phyloP scores from a whole-genome alignment of 1,140 invertebrate species.

The Drosophila takahashii region DNA sequence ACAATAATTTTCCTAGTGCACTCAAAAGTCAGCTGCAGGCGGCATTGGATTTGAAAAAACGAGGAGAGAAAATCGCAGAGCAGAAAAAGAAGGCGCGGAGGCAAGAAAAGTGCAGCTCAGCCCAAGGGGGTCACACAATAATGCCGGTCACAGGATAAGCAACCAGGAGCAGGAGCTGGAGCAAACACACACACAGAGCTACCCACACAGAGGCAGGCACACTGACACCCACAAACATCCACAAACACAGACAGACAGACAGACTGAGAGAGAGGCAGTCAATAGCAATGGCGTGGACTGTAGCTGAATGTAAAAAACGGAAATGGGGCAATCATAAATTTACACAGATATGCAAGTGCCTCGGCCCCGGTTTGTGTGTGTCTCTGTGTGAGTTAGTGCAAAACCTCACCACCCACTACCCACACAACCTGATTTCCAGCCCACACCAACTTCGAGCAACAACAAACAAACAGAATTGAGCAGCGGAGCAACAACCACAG shows the following conservation, averaged over 20 bases:
- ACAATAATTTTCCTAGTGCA: too few relatives aligned
- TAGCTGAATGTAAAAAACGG: slow-evolving; percentile 75
- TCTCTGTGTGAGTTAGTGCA: slow-evolving; percentile 29
- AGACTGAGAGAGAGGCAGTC: slow-evolving; percentile 52
- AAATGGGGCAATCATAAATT: slow-evolving; percentile 84
- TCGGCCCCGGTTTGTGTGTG: slow-evolving; percentile 38
- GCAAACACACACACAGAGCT: slow-evolving; percentile 22
- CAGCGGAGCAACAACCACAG: slow-evolving; percentile 13
- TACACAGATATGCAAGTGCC: slow-evolving; percentile 83
- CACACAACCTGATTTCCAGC: slow-evolving; percentile 19
- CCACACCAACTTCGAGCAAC: slow-evolving; percentile 35
- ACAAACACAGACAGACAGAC: slow-evolving; percentile 22
- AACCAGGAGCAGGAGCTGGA: slow-evolving; percentile 33
- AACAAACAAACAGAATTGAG: slow-evolving; percentile 42
- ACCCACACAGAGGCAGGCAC: not conserved
- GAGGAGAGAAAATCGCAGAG: slow-evolving; percentile 10
- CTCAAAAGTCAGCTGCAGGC: slow-evolving; percentile 78
- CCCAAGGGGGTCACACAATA: slow-evolving; percentile 74
- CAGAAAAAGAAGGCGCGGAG: slow-evolving; percentile 34
- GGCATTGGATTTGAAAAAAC: slow-evolving; percentile 69
- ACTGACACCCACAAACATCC: not conserved
- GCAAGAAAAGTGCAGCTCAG: slow-evolving; percentile 68
- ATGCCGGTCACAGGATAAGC: slow-evolving; percentile 81
- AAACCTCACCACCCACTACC: not conserved
- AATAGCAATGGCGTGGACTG: slow-evolving; percentile 58